Conservation (phyloP, 1,140 invertebrate genomes). For the Dendroctonus valens region DNA sequence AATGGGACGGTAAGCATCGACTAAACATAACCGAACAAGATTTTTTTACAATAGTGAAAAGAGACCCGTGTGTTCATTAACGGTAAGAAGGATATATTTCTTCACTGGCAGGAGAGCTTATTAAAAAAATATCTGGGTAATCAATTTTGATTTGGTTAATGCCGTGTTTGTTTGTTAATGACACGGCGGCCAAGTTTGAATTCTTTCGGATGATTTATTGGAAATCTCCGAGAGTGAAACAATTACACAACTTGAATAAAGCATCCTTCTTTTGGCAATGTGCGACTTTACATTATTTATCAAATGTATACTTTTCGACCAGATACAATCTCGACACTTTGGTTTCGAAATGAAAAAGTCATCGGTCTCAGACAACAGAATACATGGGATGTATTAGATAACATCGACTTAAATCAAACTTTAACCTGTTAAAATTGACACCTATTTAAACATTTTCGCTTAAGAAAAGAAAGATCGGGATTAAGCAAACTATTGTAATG, state of each 20-base stretch:
- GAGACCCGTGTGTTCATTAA: neutral
- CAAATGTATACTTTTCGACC: neutral
- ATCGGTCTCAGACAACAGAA: neutral
- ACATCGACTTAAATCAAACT: constrained; percentile 22
- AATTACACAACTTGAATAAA: constrained; percentile 1
- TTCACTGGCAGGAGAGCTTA: neutral
- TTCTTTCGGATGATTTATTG: constrained; percentile 20
- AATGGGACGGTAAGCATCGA: neutral
- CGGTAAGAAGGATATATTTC: too few species aligned
- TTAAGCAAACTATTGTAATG: constrained; percentile 13
- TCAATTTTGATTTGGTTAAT: constrained; percentile 26
- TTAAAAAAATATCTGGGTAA: constrained; percentile 16
- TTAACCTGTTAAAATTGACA: constrained; percentile 21
- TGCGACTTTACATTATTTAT: neutral
- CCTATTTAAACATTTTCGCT: constrained; percentile 23
- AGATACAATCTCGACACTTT: constrained; percentile 19
- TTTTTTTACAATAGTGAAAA: constrained; percentile 10
- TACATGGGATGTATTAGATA: constrained; percentile 15
- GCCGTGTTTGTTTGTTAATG: constrained; percentile 22
- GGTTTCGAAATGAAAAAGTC: neutral
- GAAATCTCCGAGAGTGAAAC: neutral
- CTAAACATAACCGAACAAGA: neutral
- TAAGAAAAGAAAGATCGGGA: neutral
- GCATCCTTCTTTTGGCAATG: constrained; percentile 1
- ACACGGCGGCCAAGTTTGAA: constrained; percentile 17